A percentile compares a stretch with the other conserved stretches of the same genome.
Conservation (phyloP, 2,113 vertebrate species). For the Oncorhynchus clarkii region DNA sequence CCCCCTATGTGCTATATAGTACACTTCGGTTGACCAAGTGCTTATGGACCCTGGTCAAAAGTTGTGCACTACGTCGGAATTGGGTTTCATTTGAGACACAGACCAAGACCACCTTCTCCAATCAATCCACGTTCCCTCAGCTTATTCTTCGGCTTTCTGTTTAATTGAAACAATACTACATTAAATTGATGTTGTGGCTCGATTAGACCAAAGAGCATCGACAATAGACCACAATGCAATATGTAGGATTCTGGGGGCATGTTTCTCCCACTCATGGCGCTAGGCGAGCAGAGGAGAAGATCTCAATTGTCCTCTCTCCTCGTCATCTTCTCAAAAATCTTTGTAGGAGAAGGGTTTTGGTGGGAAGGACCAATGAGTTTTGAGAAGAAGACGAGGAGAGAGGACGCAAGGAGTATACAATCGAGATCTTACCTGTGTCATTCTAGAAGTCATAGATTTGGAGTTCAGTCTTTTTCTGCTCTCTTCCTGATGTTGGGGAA, state of each 20-base stretch:
- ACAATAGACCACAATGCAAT: background rate
- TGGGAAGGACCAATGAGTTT: too few species aligned
- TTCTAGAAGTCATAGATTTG: too few species aligned
- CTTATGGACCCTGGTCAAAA: too few species aligned
- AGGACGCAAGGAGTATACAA: too few species aligned
- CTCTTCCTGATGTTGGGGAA: background rate
- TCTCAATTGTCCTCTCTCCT: too few species aligned
- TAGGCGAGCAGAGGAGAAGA: background rate
- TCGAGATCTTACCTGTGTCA: too few species aligned
- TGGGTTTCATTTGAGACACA: background rate
- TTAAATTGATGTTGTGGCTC: background rate
- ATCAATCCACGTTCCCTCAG: slow-evolving; percentile 14
- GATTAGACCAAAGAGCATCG: background rate
- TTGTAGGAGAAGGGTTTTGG: too few species aligned
- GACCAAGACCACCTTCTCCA: background rate
- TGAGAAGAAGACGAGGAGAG: too few species aligned
- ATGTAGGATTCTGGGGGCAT: background rate
- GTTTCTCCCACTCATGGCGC: background rate
- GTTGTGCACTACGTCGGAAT: too few species aligned
- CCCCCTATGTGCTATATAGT: too few species aligned
- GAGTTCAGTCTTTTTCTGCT: background rate
- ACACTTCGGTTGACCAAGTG: too few species aligned
- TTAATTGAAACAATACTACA: background rate
- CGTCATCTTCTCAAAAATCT: too few species aligned
- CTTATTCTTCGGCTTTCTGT: background rate